phyloP scores from a whole-genome alignment of 2,888 invertebrate species.

The Agonopterix heracliana region DNA sequence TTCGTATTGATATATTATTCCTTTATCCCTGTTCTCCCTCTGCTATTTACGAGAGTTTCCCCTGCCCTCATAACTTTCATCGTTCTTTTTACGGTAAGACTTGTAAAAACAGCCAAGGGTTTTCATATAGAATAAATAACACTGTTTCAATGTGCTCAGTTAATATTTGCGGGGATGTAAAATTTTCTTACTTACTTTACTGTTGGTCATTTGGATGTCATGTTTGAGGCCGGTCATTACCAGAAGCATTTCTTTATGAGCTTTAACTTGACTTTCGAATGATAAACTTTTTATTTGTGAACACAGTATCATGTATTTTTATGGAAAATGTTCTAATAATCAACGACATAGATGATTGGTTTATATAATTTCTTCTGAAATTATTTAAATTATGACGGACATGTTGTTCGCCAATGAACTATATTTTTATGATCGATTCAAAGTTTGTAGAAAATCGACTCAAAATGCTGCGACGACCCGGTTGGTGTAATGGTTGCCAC shows the following conservation, averaged over 20 bases:
- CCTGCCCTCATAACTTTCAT: constrained; percentile 71
- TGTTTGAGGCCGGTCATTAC: neutral
- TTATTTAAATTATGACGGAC: too few relatives aligned
- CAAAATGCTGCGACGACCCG: too few relatives aligned
- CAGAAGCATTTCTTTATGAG: neutral
- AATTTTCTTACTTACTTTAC: constrained; percentile 14
- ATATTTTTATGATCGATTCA: too few relatives aligned
- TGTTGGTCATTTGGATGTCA: neutral
- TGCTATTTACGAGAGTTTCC: constrained; percentile 70
- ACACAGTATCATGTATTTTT: too few relatives aligned
- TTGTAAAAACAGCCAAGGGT: constrained; percentile 58
- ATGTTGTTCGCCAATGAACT: too few relatives aligned
- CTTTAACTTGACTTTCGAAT: too few relatives aligned
- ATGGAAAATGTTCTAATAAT: too few relatives aligned
- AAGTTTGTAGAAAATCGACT: too few relatives aligned
- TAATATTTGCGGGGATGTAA: constrained; percentile 31
- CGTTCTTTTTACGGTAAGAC: constrained; percentile 65
- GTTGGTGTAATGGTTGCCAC: too few relatives aligned
- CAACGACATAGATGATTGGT: too few relatives aligned
- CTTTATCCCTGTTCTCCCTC: constrained; percentile 71
- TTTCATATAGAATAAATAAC: constrained; percentile 52
- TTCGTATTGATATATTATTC: constrained; percentile 76
- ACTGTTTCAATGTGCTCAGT: constrained; percentile 32
- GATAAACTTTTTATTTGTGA: too few relatives aligned
- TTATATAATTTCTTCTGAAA: too few relatives aligned